Evolutionary conservation across 2,113 vertebrate genomes (phyloP).

Genomic region (Otolemur garnettii): DNA sequence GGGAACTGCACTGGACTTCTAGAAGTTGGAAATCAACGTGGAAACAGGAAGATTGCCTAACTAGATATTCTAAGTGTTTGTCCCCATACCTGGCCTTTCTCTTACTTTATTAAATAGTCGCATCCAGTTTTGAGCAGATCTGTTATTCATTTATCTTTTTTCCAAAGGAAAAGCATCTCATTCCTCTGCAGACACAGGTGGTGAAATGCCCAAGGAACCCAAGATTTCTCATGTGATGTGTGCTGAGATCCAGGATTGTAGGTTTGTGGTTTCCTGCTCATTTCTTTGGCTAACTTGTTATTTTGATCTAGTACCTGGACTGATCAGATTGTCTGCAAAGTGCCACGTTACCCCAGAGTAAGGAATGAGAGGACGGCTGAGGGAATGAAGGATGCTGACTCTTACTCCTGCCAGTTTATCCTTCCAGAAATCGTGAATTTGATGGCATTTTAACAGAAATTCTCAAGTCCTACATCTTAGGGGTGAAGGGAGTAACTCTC

Average conservation of each 20-base stretch:
- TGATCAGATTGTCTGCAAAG: background rate
- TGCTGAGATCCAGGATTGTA: fast-evolving
- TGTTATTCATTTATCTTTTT: background rate
- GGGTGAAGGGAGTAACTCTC: background rate
- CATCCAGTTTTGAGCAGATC: background rate
- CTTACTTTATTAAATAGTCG: background rate
- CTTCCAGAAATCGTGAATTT: background rate
- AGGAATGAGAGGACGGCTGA: background rate
- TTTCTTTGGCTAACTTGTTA: background rate
- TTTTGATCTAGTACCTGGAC: background rate
- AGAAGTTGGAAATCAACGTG: background rate
- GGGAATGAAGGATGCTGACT: background rate
- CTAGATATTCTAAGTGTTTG: background rate
- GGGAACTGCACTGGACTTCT: background rate
- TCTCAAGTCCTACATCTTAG: background rate
- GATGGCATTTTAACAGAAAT: background rate
- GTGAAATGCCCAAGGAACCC: background rate
- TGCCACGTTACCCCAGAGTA: background rate
- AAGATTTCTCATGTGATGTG: background rate
- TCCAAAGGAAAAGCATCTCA: background rate
- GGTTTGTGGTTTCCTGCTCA: background rate
- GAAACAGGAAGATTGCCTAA: background rate
- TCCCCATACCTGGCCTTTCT: background rate
- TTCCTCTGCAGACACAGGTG: background rate
- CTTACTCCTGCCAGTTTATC: background rate